A percentile compares a stretch with the other conserved stretches of the same genome.
phyloP scores from a whole-genome alignment of 2,797 vertebrate species.

The Poeciliopsis turneri region DNA sequence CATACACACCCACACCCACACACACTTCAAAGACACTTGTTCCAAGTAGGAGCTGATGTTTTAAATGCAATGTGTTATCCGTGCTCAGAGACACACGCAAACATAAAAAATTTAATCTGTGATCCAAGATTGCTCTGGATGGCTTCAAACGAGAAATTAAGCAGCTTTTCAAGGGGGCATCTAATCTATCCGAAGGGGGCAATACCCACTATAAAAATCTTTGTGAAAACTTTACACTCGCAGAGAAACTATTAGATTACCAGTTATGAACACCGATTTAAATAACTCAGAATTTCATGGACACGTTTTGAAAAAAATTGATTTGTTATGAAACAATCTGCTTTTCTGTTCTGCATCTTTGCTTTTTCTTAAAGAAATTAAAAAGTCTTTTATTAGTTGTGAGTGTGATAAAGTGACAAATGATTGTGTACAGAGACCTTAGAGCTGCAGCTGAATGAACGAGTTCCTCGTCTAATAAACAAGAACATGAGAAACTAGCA shows the following conservation, averaged over 20 bases:
- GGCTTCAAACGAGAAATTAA: conserved; percentile 35
- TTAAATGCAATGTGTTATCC: conserved; percentile 55
- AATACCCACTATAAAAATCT: not conserved
- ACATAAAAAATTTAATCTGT: conserved; percentile 30
- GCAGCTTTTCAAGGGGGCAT: conserved; percentile 20
- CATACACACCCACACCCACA: not conserved
- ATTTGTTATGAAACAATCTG: no score
- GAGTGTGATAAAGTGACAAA: not conserved
- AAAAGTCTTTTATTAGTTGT: not conserved
- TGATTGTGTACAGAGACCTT: not conserved
- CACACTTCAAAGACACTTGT: conserved; percentile 65
- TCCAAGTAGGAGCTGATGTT: conserved; percentile 52
- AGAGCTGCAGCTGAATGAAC: not conserved
- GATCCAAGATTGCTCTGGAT: conserved; percentile 38
- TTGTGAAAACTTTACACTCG: not conserved
- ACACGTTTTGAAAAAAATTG: not conserved
- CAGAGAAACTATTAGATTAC: not conserved
- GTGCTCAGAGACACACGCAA: conserved; percentile 22
- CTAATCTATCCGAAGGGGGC: conserved; percentile 1
- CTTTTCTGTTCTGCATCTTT: not conserved
- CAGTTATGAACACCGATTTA: not conserved
- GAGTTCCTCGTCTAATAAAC: not conserved
- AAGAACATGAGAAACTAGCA: not conserved
- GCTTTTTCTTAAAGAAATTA: not conserved
- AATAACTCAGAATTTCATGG: not conserved